Percentiles rank a stretch among this genome's conserved stretches.
Conservation (phyloP, 2,113 vertebrate species). For the Isurus oxyrinchus region DNA sequence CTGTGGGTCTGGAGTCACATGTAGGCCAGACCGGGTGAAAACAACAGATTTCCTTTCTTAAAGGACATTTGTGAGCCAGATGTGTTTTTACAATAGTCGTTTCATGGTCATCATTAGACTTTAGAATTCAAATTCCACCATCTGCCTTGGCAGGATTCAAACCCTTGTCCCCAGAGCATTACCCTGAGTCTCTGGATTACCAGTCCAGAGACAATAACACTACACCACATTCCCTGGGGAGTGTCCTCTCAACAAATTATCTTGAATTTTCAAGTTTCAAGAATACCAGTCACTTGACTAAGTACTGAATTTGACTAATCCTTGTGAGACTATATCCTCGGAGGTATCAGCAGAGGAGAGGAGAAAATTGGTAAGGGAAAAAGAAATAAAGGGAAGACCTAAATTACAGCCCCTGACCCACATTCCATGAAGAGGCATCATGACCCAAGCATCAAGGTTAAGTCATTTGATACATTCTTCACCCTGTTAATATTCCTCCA, state of each 20-base stretch:
- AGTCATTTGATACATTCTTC: not conserved
- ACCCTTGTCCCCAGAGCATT: too few relatives aligned
- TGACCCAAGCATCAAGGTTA: not conserved
- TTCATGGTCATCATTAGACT: too few relatives aligned
- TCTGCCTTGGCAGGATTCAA: too few relatives aligned
- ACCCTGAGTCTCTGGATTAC: too few relatives aligned
- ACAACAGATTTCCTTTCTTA: too few relatives aligned
- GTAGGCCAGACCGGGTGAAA: too few relatives aligned
- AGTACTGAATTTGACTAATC: not conserved
- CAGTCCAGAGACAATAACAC: too few relatives aligned
- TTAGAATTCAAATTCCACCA: too few relatives aligned
- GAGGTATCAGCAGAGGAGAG: not conserved
- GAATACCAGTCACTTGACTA: not conserved
- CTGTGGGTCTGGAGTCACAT: too few relatives aligned
- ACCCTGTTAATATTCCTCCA: not conserved
- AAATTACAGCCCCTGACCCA: not conserved
- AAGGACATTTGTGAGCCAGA: too few relatives aligned
- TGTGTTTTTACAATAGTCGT: too few relatives aligned
- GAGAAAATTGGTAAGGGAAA: not conserved
- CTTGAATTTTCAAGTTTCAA: not conserved
- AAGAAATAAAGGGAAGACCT: not conserved
- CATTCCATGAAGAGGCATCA: not conserved
- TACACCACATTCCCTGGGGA: too few relatives aligned
- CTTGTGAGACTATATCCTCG: not conserved
- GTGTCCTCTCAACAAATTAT: not conserved